Base-by-base conservation (phyloP, 1,140 invertebrate species). In the Lasioglossum albipes region DNA sequence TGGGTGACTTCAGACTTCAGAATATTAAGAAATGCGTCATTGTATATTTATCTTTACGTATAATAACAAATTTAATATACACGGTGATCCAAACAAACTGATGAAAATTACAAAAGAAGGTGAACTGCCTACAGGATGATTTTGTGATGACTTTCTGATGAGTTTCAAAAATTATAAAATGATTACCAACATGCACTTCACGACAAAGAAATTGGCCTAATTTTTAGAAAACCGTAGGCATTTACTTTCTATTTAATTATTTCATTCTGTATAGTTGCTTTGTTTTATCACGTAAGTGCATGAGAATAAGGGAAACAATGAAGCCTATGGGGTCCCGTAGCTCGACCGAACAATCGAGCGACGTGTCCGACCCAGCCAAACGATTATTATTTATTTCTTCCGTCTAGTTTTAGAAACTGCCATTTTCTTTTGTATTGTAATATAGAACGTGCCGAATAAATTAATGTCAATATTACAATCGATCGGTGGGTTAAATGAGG, bases 361-460 rank as follows among this genome's bases (percentile, higher is more conserved):
- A 71, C 57, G 75, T 49, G 45, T 49, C 7, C 42, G 75, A 77
- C 75, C 70, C 49, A 27, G 31, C 42, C 27, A 7, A 36, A 52
- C 67, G 13, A 62, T 77, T 77, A 71, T 77, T 77, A 77, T 77
- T 77, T 77, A 77, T 77, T 77, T 62, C 27, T 71, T 62, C n/a
- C 61, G 69, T 36, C 31, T 49, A 77, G 66, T 42, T 62, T 71
- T 71, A 71, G 59, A 77, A 62, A 16, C 67, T 12, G 67, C 57
- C 67, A 77, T 77, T 59, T 49, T 70, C 45, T 77, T 41, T 59
- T 59, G 57, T 71, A 77, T 31, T 52, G 49, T 77, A 77, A 71
- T 36, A 2, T 77, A 27, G 27, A 71, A 77, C 27, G 27, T 62
- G 45, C 45, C 9, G 54, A 52, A 77, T 71, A 77, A 77, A 76